A percentile compares a stretch with the other conserved stretches of the same genome.
Conservation (phyloP, 1,140 invertebrate genomes). For the Drosophila parabipectinata region DNA sequence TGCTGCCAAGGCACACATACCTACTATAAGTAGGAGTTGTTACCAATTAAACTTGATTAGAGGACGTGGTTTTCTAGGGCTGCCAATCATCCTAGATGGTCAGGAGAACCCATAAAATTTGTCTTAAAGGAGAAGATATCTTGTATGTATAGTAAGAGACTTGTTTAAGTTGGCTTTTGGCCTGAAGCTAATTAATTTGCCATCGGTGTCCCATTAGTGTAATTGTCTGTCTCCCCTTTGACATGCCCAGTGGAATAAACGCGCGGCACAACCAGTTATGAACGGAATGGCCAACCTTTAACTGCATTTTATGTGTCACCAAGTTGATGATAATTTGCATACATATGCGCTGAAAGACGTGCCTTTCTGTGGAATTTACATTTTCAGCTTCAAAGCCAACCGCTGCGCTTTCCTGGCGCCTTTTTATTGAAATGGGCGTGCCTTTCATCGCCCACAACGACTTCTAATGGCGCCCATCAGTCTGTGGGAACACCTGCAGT, state of each 20-base stretch:
- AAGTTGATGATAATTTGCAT: conserved; percentile 45
- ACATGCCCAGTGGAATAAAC: conserved; percentile 47
- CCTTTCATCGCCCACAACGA: conserved; percentile 33
- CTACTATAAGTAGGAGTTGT: not conserved
- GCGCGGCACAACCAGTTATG: conserved; percentile 26
- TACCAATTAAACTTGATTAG: conserved; percentile 28
- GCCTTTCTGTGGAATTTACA: conserved; percentile 12
- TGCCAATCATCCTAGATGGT: not conserved
- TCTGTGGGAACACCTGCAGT: conserved; percentile 73
- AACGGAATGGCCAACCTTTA: conserved; percentile 60
- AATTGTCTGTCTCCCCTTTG: conserved; percentile 81
- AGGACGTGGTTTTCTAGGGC: not conserved
- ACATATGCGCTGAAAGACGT: conserved; percentile 18
- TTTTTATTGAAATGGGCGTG: conserved; percentile 65
- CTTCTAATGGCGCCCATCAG: conserved; percentile 71
- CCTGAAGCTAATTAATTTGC: conserved; percentile 80
- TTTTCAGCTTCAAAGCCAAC: conserved; percentile 12
- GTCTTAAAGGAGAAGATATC: not conserved
- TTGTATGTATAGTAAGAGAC: not conserved
- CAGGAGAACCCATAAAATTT: not conserved
- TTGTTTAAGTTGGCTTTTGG: conserved; percentile 5
- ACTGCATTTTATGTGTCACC: conserved; percentile 75
- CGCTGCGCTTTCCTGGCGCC: conserved; percentile 56
- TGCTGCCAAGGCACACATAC: no score
- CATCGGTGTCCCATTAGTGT: conserved; percentile 82